These are phyloP conservation scores for Abrostola triplasia DNA, from an alignment of 2,888 invertebrate species.

Conservation along the genomic window DNA sequence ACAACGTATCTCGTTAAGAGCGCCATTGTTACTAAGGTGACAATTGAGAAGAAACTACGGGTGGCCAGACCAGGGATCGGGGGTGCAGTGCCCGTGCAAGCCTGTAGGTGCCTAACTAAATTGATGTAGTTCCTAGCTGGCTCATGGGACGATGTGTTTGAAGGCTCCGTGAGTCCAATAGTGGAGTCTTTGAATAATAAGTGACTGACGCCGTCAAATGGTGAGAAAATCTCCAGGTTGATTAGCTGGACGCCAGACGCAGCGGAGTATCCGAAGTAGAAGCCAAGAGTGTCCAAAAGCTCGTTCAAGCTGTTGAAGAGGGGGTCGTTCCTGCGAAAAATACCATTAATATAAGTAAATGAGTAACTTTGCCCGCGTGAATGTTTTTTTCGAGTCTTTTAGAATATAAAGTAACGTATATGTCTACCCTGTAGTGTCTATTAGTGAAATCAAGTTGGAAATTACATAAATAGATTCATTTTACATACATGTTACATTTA, in stretches of 20 bases:
- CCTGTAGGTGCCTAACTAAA: slow-evolving; percentile 82
- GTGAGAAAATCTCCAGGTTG: slow-evolving; percentile 88
- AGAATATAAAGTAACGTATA: no score
- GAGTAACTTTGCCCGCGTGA: no score
- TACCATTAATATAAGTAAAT: not conserved
- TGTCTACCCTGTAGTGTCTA: no score
- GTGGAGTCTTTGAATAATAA: slow-evolving; percentile 90
- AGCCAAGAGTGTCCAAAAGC: slow-evolving; percentile 82
- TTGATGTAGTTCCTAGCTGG: slow-evolving; percentile 88
- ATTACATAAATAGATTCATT: no score
- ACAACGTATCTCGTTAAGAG: slow-evolving; percentile 65
- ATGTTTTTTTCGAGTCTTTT: no score
- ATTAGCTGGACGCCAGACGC: slow-evolving; percentile 71
- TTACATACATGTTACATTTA: no score
- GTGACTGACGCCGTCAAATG: slow-evolving; percentile 85
- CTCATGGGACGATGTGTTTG: slow-evolving; percentile 66
- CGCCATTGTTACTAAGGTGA: slow-evolving; percentile 66
- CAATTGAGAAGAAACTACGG: slow-evolving; percentile 65
- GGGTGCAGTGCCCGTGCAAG: slow-evolving; percentile 71
- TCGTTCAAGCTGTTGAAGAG: slow-evolving; percentile 71
- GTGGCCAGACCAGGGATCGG: slow-evolving; percentile 58
- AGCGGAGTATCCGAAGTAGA: slow-evolving; percentile 85
- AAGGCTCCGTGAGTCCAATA: slow-evolving; percentile 84
- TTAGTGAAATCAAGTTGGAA: no score
- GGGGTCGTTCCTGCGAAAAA: slow-evolving; percentile 72